phyloP scores from a whole-genome alignment of 2,888 invertebrate genomes.

The Mechanitis mazaeus region DNA sequence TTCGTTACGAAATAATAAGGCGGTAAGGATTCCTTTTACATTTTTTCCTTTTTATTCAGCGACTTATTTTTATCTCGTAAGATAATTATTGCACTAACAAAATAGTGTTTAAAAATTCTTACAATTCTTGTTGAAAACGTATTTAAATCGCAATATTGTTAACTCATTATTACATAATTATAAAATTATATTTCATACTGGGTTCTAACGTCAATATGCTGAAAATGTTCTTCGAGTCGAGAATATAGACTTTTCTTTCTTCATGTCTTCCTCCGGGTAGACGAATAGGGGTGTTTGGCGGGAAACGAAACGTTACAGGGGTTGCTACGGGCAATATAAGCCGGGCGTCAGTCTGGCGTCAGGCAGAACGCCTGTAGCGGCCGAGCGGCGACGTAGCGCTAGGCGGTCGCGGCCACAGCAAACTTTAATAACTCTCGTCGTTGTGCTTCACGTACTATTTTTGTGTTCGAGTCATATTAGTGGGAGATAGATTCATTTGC shows the following conservation, averaged over 20 bases:
- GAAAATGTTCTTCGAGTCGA: not conserved
- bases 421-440: slow-evolving; percentile 41
- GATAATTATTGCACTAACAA: no score
- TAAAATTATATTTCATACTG: no score
- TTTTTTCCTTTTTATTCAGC: no score
- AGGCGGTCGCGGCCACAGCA: slow-evolving; percentile 38
- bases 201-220: no score
- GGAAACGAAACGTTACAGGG: slow-evolving; percentile 33
- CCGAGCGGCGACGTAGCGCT: slow-evolving; percentile 44
- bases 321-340: slow-evolving; percentile 48
- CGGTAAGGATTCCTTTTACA: no score
- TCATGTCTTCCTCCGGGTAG: slow-evolving; percentile 13
- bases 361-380: slow-evolving; percentile 57
- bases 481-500: slow-evolving; percentile 19
- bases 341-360: slow-evolving; percentile 44
- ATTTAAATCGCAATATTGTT: no score
- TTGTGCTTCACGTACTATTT: slow-evolving; percentile 19
- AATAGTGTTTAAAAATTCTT: no score
- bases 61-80: no score
- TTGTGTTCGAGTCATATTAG: slow-evolving; percentile 24
- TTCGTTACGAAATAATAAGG: no score
- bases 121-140: no score
- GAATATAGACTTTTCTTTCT: slow-evolving; percentile 1
- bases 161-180: no score
- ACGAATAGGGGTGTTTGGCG: slow-evolving; percentile 32